Base-by-base conservation (phyloP, 2,797 vertebrate genomes). In the Tamandua tetradactyla region DNA sequence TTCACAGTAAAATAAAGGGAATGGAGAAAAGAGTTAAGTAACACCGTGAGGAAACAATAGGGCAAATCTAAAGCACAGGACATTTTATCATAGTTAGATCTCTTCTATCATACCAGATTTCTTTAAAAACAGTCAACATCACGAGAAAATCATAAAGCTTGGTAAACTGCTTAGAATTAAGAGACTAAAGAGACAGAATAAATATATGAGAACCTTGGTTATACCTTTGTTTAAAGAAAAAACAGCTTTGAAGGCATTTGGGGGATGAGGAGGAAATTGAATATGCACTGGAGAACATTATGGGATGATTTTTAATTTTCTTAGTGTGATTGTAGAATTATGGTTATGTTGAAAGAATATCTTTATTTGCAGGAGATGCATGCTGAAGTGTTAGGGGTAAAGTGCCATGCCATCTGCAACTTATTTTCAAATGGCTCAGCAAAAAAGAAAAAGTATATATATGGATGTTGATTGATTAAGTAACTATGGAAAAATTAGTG, bases 241-340 rank as follows among this genome's bases (percentile, higher is more conserved):
- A 78, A 47, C 5, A 57, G 6, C 5, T 78, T 85, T 64, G 62
- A 92, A 79, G 37, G 35, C 1, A 23, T 69, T 93, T 59, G 22
- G 47, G n/a, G 42, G 14, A 15, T 57, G 52, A 57, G 57, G 40
- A 44, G 42, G 64, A 71, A 64, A 52, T 61, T n/a, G 81, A 82
- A 61, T 78, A 82, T 17, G 1, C 15, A 62, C 12, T 57, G 40
- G 12, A 14, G 83, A 14, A 61, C 57, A 22, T 59, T 61, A 42
- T 84, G 37, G 27, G 80, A 78, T 92, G 81, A 37, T 30, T 81
- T 1, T 83, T 81, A 49, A 89, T 75, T 93, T 85, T 89, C 78
- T 87, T 87, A 81, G 52, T 90, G 3, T 81, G 47, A 61, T 40
- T 57, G 4, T 78, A 9, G 27, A 95, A 61, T 57, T 47, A 30